A percentile compares a stretch with the other conserved stretches of the same genome.
Evolutionary conservation across 2,113 vertebrate species (phyloP).

Genomic region (Pitta sordida): DNA sequence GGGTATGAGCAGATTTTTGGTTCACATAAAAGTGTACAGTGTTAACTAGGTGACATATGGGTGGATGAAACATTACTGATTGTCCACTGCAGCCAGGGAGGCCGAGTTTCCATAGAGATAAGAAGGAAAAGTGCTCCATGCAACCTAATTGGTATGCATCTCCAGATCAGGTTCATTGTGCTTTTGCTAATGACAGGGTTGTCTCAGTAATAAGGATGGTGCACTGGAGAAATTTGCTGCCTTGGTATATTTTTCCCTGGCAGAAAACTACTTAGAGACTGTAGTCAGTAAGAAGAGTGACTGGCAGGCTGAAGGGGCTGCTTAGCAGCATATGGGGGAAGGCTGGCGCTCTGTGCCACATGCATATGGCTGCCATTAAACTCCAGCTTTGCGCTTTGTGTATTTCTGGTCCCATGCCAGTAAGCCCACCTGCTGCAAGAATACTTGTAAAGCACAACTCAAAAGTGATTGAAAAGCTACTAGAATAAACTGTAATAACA

Average conservation of each 20-base stretch:
- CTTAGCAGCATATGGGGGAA: constrained; percentile 81
- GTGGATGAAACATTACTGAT: constrained; percentile 80
- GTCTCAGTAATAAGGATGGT: constrained; percentile 88
- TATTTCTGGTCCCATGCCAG: constrained; percentile 82
- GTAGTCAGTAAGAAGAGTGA: constrained; percentile 83
- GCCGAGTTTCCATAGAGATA: constrained; percentile 88
- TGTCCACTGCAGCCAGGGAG: constrained; percentile 79
- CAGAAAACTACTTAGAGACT: constrained; percentile 84
- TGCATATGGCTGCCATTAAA: constrained; percentile 86
- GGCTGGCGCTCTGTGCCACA: constrained; percentile 77
- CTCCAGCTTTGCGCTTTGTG: constrained; percentile 86
- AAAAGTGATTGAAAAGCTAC: constrained; percentile 88
- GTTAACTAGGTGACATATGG: constrained; percentile 84
- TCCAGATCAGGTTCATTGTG: constrained; percentile 89
- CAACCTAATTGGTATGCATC: constrained; percentile 91
- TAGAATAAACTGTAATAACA: constrained; percentile 88
- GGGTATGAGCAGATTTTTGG: constrained; percentile 59
- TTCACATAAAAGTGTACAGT: constrained; percentile 72
- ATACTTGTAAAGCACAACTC: constrained; percentile 88
- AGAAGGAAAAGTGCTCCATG: constrained; percentile 82
- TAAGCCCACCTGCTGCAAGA: constrained; percentile 87
- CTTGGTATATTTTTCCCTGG: constrained; percentile 85
- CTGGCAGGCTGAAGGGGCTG: constrained; percentile 84
- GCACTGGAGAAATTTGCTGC: constrained; percentile 90
- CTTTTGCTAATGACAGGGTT: constrained; percentile 90